Base-by-base conservation (phyloP, 2,113 vertebrate species). In the Tychaedon coryphoeus region DNA sequence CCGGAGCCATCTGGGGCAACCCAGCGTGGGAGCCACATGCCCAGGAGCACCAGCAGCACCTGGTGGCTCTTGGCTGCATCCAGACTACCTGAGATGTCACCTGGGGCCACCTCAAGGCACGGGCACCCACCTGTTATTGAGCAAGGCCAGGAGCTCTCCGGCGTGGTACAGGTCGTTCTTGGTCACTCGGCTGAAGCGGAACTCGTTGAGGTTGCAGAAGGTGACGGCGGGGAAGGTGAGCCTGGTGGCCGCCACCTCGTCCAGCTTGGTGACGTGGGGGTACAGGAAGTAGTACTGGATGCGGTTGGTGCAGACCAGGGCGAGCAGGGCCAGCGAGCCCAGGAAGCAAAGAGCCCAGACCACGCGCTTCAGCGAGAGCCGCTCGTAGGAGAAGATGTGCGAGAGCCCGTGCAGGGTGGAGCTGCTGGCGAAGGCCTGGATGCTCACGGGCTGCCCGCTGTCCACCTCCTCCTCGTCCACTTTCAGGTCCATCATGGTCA, bases 171-270 rank as follows among this genome's bases (percentile, higher is more conserved):
- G 98, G 97, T 99, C 99, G 38, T 99, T 99, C 97, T 99, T 99
- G 96, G 99, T 99, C 90, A 99, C 99, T 36, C 99, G 98, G 96
- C 98, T 99, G 97, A 99, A 99, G 42, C 99, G 99, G 33, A 99
- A 99, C 96, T 99, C 98, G 60, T 99, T 99, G 97, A 99, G 99
- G 98, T 99, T 99, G 98, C 99, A 99, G 98, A 99, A 98, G 95
- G 99, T 99, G 98, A 99, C 96, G 3, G 99, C 98, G 0, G 99
- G 99, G 97, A 99, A 99, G 82, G 98, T 97, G 97, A 99, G 98
- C 94, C 97, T 95, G 77, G 98, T 97, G 83, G 99, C 97, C 1
- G 99, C 97, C 97, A 99, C 98, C 98, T 99, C 99, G 16, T 99
- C 99, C 88, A 99, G 99, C 95, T 99, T 99, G 97, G 99, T 99